Base-by-base conservation (phyloP, 2,113 vertebrate species). In the Amazona vittata region DNA sequence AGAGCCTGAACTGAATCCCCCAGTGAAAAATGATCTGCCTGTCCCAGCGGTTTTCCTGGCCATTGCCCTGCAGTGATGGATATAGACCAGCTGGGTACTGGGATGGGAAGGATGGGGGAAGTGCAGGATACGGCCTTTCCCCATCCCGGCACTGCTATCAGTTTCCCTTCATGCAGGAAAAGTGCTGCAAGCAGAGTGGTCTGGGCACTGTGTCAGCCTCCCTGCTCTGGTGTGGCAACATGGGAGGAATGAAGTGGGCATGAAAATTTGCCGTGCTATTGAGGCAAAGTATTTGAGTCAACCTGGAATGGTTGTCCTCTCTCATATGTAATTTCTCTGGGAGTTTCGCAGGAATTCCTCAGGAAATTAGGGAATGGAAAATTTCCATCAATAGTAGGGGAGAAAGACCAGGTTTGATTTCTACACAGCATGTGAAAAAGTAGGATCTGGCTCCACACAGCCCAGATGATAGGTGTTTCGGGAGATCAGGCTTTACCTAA, bases 1-100 rank as follows among this genome's bases (percentile, higher is more conserved):
- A 50, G 81, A 84, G 89, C 68, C 93, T 92, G 95, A 96, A 85
- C 87, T 76, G 88, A 97, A 96, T 91, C 20, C 49, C 55, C 85
- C 50, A 64, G 80, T 97, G 91, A 91, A 96, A 97, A 97, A 86
- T 2, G 2, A 49, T n/a, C 22, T 35, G 19, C 43, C 50, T 16
- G 10, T 93, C 52, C 12, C 69, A 60, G 49, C 13, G 18, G 69
- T 71, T 73, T 94, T 90, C 83, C 90, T 65, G 62, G 92, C 84
- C 52, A 26, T 90, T 0, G 0, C 57, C 89, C 84, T 1, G 0
- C 90, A 43, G 85, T 83, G 83, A 93, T 37, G 50, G 91, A 88
- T 86, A 71, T 0, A 10, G 91, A 80, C 69, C 83, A 85, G 80
- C 53, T 86, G 55, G 21, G 43, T 4, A 5, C 3, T 3, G 21